Evolutionary conservation across 2,888 invertebrate genomes (phyloP), one percentile per base, ranked within the genome.

Genomic region (Myopa tessellatipennis): DNA sequence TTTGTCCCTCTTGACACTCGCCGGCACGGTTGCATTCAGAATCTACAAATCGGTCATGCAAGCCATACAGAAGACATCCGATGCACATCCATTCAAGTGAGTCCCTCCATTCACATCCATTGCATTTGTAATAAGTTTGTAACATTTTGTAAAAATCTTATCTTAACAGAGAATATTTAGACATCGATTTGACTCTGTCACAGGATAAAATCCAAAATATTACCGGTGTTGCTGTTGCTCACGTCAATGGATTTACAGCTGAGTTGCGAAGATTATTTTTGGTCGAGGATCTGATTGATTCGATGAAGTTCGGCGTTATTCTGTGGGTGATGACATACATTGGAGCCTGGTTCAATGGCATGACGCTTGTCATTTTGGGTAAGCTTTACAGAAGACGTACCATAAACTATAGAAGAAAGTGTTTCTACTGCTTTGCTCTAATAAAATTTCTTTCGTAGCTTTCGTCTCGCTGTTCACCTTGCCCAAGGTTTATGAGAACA

Each of bases 321-420:
- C 92, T 99, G 89, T 99, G 98, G 98, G 95, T 95, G 87, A 93
- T 99, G 90, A 99, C 99, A 80, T 99, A 98, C 90, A 92, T 99
- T 87, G 99, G 99, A 87, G 95, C 98, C 86, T 98, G 98, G 96
- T 98, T 99, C 92, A 99, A 99, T 90, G 99, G 98, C 90, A 96
- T 99, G 94, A 98, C 98, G 84, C 94, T 99, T 85, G 94, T 99
- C 88, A 98, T 98, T 88, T 93, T 99, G 88, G 95, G 98, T 97
- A 89, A 76, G 83, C 71, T 10, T 78, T 0, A 12, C 1, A 26
- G 26, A 26, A 26, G 26, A 26, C 26, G 26, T 26, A 2, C 2
- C 2, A 26, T 26, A 26, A 26, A 26, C 26, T 26, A 26, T 26
- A 26, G 2, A 26, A 26, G 26, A 1, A 1, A 2, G 26, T 26